These are phyloP conservation scores for Calcarius ornatus DNA, from an alignment of 2,113 vertebrate species.

Conservation along the genomic window DNA sequence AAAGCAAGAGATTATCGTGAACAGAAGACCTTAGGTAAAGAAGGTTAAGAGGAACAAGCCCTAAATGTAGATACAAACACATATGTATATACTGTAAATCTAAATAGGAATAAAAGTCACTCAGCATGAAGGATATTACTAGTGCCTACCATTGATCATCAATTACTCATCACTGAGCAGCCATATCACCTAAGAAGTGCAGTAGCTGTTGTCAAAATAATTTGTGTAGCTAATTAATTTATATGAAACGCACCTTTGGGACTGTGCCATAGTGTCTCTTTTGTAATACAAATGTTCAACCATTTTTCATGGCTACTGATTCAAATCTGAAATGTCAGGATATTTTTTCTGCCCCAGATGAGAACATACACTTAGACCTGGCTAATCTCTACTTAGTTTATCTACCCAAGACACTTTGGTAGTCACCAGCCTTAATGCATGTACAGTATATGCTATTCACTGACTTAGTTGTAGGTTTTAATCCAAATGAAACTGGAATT, in stretches of 20 bases:
- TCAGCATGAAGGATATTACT: conserved; percentile 68
- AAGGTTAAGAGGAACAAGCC: conserved; percentile 8
- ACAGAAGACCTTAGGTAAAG: background rate
- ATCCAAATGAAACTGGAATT: conserved; percentile 72
- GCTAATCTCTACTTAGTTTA: conserved; percentile 63
- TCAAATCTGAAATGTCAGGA: conserved; percentile 60
- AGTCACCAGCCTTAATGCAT: conserved; percentile 72
- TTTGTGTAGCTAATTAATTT: conserved; percentile 70
- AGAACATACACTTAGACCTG: conserved; percentile 57
- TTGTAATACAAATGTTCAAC: conserved; percentile 67
- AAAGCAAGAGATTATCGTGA: background rate
- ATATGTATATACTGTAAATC: conserved; percentile 72
- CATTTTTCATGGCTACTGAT: conserved; percentile 68
- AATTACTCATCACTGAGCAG: conserved; percentile 54
- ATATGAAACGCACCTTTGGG: conserved; percentile 71
- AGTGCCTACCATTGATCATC: conserved; percentile 68
- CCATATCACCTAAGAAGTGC: conserved; percentile 58
- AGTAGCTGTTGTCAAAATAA: conserved; percentile 69
- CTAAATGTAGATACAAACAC: conserved; percentile 65
- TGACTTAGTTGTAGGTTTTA: conserved; percentile 73
- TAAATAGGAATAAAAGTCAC: conserved; percentile 62
- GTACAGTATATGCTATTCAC: conserved; percentile 65
- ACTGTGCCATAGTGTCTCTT: conserved; percentile 71
- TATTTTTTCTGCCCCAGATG: conserved; percentile 52
- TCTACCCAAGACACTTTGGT: conserved; percentile 66